Percentiles rank a stretch among this genome's conserved stretches.
Evolutionary conservation across 23 tunicate species (phyloP).

Genomic region (Styela clava): DNA sequence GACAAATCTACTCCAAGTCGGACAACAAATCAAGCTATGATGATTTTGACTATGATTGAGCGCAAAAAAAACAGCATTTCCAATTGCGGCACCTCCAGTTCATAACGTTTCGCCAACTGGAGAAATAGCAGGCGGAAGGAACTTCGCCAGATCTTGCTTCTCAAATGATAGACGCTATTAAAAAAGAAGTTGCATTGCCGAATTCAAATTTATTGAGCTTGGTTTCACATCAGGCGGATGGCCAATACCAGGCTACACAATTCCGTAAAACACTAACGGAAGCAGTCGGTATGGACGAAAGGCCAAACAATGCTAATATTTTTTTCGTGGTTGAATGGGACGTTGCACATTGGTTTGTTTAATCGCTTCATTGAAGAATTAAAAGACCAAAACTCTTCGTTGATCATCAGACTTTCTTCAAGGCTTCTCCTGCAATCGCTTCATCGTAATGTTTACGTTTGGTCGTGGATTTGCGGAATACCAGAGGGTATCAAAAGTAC

Average conservation of each 20-base stretch:
- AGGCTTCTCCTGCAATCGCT: background rate
- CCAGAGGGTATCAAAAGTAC: background rate
- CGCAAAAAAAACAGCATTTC: background rate
- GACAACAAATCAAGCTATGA: background rate
- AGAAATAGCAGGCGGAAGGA: background rate
- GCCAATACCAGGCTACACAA: background rate
- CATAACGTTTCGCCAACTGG: background rate
- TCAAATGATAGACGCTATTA: background rate
- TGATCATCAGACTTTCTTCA: no score
- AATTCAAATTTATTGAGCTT: background rate
- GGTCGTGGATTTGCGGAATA: background rate
- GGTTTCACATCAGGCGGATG: constrained; percentile 4
- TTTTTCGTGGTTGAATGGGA: constrained; percentile 2
- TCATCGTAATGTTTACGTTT: background rate
- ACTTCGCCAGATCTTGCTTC: background rate
- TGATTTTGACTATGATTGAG: constrained; percentile 1
- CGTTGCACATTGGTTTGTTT: background rate
- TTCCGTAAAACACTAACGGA: background rate
- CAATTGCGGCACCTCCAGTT: background rate
- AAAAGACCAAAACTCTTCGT: background rate
- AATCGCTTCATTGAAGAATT: background rate
- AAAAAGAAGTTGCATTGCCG: background rate
- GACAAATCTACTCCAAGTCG: background rate
- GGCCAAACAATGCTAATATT: background rate
- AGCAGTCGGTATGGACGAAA: background rate